Percentiles rank a stretch among this genome's conserved stretches.
Conservation (phyloP, 2,888 invertebrate genomes). For the Allygus modestus region DNA sequence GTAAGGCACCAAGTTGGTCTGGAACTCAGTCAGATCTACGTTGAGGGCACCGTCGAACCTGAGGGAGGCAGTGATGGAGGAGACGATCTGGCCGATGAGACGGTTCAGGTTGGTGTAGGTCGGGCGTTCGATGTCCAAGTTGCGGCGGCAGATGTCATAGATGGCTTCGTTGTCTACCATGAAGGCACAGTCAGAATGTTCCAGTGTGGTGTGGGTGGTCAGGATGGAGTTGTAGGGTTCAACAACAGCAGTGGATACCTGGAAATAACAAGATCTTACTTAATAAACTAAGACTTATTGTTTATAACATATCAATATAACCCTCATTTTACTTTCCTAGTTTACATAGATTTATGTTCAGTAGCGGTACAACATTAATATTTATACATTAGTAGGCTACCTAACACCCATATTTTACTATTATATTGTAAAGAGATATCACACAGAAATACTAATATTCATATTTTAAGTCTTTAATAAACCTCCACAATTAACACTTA, state of each 20-base stretch:
- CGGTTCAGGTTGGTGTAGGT: slow-evolving; percentile 98
- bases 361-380: too few relatives aligned
- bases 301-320: too few relatives aligned
- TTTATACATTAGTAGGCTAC: too few relatives aligned
- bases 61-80: slow-evolving; percentile 94
- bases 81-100: slow-evolving; percentile 96
- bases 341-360: too few relatives aligned
- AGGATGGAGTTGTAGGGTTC: slow-evolving; percentile 98
- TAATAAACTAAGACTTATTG: too few relatives aligned
- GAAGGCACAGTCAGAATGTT: slow-evolving; percentile 97
- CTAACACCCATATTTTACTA: too few relatives aligned
- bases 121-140: slow-evolving; percentile 96
- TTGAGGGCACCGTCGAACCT: slow-evolving; percentile 96
- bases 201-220: slow-evolving; percentile 96
- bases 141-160: slow-evolving; percentile 95
- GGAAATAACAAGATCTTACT: too few relatives aligned
- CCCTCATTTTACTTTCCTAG: too few relatives aligned
- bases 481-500: too few relatives aligned
- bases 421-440: too few relatives aligned
- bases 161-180: slow-evolving; percentile 96
- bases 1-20: slow-evolving; percentile 96
- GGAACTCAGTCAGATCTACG: slow-evolving; percentile 96
- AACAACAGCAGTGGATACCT: slow-evolving; percentile 93
- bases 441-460: too few relatives aligned
- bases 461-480: too few relatives aligned